phyloP scores from a whole-genome alignment of 2,888 invertebrate genomes.

The Aphodius granarius region DNA sequence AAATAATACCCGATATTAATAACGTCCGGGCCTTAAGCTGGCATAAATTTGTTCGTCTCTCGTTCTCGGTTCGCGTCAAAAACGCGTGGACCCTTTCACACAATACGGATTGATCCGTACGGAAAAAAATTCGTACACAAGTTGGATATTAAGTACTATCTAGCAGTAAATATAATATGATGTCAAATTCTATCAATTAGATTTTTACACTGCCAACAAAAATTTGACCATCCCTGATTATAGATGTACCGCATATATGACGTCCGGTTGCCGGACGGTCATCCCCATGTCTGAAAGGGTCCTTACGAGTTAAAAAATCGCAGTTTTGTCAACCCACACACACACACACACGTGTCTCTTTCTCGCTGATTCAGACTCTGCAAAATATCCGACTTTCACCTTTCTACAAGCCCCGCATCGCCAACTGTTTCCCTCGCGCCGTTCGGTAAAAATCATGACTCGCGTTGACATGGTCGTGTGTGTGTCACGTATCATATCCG shows the following conservation, averaged over 20 bases:
- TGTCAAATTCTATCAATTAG: too few relatives aligned
- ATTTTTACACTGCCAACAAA: too few relatives aligned
- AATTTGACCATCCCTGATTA: too few relatives aligned
- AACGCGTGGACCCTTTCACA: too few relatives aligned
- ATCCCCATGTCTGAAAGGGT: too few relatives aligned
- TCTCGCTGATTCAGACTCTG: not conserved
- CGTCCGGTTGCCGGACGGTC: not conserved
- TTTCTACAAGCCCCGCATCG: slow-evolving; percentile 16
- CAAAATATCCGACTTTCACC: slow-evolving; percentile 26
- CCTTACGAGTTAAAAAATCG: slow-evolving; percentile 19
- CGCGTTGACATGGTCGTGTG: slow-evolving; percentile 4
- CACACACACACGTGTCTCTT: too few relatives aligned
- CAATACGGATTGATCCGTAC: too few relatives aligned
- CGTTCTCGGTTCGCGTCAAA: not conserved
- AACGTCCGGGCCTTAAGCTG: not conserved
- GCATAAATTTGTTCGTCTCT: not conserved
- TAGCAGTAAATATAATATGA: too few relatives aligned
- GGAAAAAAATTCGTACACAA: too few relatives aligned
- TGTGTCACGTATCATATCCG: slow-evolving; percentile 6
- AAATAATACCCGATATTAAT: not conserved
- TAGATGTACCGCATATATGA: not conserved
- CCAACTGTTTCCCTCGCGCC: not conserved
- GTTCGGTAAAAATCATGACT: slow-evolving; percentile 1
- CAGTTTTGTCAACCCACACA: slow-evolving; percentile 25
- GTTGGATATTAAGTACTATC: too few relatives aligned